phyloP scores from a whole-genome alignment of 2,888 invertebrate species.

The Asteroscopus sphinx region DNA sequence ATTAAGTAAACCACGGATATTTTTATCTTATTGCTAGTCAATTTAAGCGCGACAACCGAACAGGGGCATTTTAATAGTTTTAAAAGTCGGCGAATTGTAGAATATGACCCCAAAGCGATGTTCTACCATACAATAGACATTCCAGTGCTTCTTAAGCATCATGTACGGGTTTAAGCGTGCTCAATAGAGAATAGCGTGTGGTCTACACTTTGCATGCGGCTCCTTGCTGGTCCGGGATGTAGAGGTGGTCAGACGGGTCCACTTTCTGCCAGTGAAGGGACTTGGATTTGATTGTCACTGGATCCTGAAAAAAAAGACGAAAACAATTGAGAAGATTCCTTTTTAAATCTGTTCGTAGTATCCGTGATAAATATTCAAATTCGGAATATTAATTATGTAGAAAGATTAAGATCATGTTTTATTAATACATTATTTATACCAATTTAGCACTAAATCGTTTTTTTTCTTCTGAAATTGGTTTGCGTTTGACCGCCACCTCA shows the following conservation, averaged over 20 bases:
- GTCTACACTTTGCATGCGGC: conserved; percentile 65
- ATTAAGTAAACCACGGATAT: neutral
- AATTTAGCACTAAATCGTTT: neutral
- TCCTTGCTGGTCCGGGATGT: conserved; percentile 71
- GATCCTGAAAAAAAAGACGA: conserved; percentile 75
- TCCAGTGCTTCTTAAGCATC: conserved; percentile 16
- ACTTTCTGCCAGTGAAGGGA: conserved; percentile 83
- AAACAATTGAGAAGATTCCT: conserved; percentile 3
- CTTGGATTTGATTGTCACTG: conserved; percentile 83
- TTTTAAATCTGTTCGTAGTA: neutral
- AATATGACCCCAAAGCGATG: conserved; percentile 2
- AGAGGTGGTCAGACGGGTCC: conserved; percentile 83
- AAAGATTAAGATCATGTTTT: conserved; percentile 5
- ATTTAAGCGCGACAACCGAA: neutral
- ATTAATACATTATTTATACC: conserved; percentile 4
- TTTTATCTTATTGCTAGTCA: neutral
- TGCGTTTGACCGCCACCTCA: neutral
- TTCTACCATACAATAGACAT: conserved; percentile 8
- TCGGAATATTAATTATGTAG: conserved; percentile 6
- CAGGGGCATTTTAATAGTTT: neutral
- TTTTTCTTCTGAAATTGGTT: too few species aligned
- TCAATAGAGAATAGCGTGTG: conserved; percentile 22
- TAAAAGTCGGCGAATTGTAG: conserved; percentile 16
- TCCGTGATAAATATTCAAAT: conserved; percentile 23
- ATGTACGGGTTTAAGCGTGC: conserved; percentile 51